Evolutionary conservation across 1,140 invertebrate genomes (phyloP).

Genomic region (Nomia melanderi): DNA sequence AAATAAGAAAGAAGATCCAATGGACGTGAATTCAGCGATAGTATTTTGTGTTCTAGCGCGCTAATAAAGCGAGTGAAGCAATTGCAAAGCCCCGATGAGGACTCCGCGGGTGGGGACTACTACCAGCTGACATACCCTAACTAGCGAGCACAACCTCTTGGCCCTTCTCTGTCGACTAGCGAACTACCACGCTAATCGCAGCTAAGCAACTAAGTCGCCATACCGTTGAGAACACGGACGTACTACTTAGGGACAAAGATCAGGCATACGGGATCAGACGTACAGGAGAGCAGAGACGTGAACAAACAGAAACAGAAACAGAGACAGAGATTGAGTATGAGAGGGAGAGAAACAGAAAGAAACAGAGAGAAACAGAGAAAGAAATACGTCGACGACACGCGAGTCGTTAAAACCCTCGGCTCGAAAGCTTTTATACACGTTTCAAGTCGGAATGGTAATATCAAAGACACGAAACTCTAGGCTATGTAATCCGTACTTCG

Average conservation of each 20-base stretch:
- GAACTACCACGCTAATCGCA: conserved; percentile 51
- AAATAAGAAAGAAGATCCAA: background rate
- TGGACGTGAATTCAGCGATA: conserved; percentile 62
- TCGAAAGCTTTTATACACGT: background rate
- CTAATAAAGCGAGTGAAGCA: conserved; percentile 79
- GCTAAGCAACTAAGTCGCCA: conserved; percentile 52
- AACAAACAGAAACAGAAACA: background rate
- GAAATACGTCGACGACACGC: background rate
- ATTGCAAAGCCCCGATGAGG: conserved; percentile 78
- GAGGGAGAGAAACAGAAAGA: background rate
- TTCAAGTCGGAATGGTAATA: conserved; percentile 4
- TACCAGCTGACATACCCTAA: conserved; percentile 81
- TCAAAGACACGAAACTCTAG: background rate
- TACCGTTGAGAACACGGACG: conserved; percentile 56
- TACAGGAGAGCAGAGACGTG: background rate
- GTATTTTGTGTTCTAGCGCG: conserved; percentile 81
- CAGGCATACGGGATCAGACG: conserved; percentile 26
- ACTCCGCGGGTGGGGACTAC: conserved; percentile 79
- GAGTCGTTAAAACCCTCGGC: background rate
- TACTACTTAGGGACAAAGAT: conserved; percentile 28
- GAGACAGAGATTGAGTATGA: background rate
- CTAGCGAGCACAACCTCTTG: conserved; percentile 72
- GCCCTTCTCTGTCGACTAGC: conserved; percentile 70
- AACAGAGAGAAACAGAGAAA: background rate
- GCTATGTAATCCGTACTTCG: background rate